Evolutionary conservation across 2,888 invertebrate genomes (phyloP).

Genomic region (Meliscaeva auricollis): DNA sequence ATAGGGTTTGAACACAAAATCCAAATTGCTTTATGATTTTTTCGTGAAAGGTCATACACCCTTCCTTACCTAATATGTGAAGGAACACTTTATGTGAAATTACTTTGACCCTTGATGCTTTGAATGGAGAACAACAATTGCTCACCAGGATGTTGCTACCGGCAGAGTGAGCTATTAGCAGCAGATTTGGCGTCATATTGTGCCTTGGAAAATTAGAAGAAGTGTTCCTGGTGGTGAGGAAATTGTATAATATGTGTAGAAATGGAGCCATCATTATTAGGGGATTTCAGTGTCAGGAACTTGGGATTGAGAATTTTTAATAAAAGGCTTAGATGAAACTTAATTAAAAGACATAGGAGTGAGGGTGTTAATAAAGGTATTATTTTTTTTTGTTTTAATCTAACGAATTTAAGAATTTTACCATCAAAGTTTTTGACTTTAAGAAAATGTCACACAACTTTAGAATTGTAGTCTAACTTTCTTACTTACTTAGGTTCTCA

Average conservation of each 20-base stretch:
- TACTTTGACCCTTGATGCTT: slow-evolving; percentile 73
- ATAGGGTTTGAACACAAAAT: slow-evolving; percentile 46
- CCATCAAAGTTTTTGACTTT: too few relatives aligned
- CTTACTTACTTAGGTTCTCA: too few relatives aligned
- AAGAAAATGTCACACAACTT: too few relatives aligned
- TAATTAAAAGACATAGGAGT: too few relatives aligned
- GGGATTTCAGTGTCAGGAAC: slow-evolving; percentile 45
- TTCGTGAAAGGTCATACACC: slow-evolving; percentile 56
- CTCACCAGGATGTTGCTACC: slow-evolving; percentile 63
- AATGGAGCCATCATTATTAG: slow-evolving; percentile 29
- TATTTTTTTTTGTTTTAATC: too few relatives aligned
- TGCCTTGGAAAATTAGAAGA: slow-evolving; percentile 61
- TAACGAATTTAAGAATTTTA: too few relatives aligned
- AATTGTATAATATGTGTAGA: neutral
- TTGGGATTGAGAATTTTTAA: slow-evolving; percentile 45
- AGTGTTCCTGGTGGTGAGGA: slow-evolving; percentile 33
- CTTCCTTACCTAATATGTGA: neutral
- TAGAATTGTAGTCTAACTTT: too few relatives aligned
- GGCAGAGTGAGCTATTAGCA: slow-evolving; percentile 75
- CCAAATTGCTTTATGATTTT: slow-evolving; percentile 74
- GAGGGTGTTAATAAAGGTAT: too few relatives aligned
- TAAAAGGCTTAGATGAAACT: slow-evolving; percentile 9
- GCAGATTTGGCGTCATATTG: slow-evolving; percentile 75
- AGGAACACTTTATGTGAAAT: slow-evolving; percentile 41
- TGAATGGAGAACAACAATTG: slow-evolving; percentile 69